Conservation (phyloP, 2,113 vertebrate genomes). For the Crotalus horridus region DNA sequence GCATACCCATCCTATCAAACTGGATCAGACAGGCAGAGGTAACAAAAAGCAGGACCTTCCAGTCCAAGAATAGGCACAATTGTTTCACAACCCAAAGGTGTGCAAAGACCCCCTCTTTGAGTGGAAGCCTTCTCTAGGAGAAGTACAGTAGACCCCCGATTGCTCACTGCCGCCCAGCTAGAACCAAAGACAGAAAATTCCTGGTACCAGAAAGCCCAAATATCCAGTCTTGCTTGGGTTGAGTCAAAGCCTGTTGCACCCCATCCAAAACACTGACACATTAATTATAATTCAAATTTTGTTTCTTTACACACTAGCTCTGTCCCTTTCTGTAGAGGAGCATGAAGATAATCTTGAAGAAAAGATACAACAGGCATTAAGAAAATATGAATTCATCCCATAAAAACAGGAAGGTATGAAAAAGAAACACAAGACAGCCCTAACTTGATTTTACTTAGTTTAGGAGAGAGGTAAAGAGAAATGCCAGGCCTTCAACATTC, state of each 20-base stretch:
- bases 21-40: not conserved
- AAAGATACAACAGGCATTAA: not conserved
- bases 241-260: not conserved
- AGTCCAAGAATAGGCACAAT: not conserved
- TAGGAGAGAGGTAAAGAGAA: not conserved
- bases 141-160: not conserved
- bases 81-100: not conserved
- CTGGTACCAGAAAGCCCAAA: not conserved
- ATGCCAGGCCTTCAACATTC: not conserved
- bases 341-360: not conserved
- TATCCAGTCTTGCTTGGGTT: not conserved
- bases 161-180: not conserved
- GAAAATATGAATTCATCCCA: not conserved
- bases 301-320: not conserved
- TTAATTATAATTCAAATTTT: not conserved
- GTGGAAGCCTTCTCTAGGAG: not conserved
- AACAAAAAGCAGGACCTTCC: not conserved
- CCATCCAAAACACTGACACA: not conserved
- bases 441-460: not conserved
- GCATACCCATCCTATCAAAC: not conserved
- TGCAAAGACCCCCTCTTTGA: not conserved
- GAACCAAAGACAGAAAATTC: not conserved
- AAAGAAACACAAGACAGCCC: not conserved
- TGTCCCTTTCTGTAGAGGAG: not conserved
- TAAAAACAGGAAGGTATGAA: not conserved